A percentile compares a stretch with the other conserved stretches of the same genome.
These are phyloP conservation scores for Empis livida DNA, from an alignment of 2,888 invertebrate genomes.

Conservation along the genomic window DNA sequence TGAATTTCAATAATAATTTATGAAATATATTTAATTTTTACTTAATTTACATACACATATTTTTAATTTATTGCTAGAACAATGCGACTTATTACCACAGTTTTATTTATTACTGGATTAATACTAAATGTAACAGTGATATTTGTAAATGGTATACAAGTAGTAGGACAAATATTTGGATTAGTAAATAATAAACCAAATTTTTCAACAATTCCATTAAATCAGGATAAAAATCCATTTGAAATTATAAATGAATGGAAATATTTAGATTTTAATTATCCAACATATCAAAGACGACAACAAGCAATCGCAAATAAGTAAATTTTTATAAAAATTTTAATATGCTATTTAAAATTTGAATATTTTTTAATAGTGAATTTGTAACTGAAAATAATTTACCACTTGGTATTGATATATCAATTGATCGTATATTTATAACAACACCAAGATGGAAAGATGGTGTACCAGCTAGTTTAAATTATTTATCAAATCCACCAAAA, in stretches of 20 bases:
- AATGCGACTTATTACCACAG: no score
- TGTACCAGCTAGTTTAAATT: constrained; percentile 59
- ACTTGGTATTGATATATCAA: constrained; percentile 57
- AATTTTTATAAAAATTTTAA: not conserved
- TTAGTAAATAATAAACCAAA: no score
- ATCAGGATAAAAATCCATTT: constrained; percentile 12
- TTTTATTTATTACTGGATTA: no score
- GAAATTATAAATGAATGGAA: constrained; percentile 59
- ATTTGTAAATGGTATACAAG: no score
- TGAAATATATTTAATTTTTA: no score
- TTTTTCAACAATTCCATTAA: no score
- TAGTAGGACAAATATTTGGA: no score
- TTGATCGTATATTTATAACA: constrained; percentile 56
- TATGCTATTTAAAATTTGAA: not conserved
- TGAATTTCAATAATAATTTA: no score
- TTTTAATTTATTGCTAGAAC: no score
- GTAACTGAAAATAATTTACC: constrained; percentile 62
- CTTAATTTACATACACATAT: no score
- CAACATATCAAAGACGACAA: constrained; percentile 42
- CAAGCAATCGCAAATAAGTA: constrained; percentile 47
- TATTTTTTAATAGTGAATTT: constrained; percentile 39
- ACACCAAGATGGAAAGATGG: constrained; percentile 65
- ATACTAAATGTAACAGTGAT: no score
- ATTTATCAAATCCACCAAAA: constrained; percentile 46
- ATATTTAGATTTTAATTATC: constrained; percentile 58